Percentiles rank a stretch among this genome's conserved stretches.
Conservation (phyloP, 2,888 invertebrate species). For the Teleiodes luculella region DNA sequence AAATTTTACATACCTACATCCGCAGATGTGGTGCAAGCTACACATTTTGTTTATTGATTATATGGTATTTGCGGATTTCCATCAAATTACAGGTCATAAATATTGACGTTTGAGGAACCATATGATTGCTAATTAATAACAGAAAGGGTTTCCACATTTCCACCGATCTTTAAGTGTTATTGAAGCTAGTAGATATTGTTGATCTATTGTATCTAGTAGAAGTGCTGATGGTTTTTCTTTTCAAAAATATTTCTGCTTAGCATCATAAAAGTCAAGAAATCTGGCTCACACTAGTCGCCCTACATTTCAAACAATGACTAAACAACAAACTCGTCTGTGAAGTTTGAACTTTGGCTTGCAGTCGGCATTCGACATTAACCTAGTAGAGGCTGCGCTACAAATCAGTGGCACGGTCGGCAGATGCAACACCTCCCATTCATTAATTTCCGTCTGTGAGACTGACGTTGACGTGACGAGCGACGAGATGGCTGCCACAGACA, state of each 20-base stretch:
- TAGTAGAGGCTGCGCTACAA: constrained; percentile 12
- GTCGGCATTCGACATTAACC: constrained; percentile 24
- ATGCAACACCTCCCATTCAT: background rate
- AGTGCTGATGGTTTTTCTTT: too few relatives aligned
- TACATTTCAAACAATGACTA: constrained; percentile 18
- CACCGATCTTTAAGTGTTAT: background rate
- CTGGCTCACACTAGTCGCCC: constrained; percentile 7
- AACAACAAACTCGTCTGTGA: constrained; percentile 17
- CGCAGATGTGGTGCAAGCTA: constrained; percentile 3
- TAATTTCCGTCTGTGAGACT: constrained; percentile 14
- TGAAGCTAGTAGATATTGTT: too few relatives aligned
- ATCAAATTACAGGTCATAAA: too few relatives aligned
- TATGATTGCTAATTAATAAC: background rate
- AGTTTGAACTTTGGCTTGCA: constrained; percentile 17
- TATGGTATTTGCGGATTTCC: too few relatives aligned
- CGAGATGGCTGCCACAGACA: constrained; percentile 19
- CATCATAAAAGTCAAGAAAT: constrained; percentile 2
- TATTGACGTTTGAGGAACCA: background rate
- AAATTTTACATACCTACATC: constrained; percentile 2
- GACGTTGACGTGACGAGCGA: constrained; percentile 13
- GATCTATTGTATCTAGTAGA: too few relatives aligned
- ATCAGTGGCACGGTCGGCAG: constrained; percentile 9
- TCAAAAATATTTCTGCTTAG: background rate
- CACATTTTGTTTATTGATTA: background rate
- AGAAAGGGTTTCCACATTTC: background rate